A percentile compares a stretch with the other conserved stretches of the same genome.
phyloP scores from a whole-genome alignment of 2,888 invertebrate genomes.

The Hoplodrina blanda region DNA sequence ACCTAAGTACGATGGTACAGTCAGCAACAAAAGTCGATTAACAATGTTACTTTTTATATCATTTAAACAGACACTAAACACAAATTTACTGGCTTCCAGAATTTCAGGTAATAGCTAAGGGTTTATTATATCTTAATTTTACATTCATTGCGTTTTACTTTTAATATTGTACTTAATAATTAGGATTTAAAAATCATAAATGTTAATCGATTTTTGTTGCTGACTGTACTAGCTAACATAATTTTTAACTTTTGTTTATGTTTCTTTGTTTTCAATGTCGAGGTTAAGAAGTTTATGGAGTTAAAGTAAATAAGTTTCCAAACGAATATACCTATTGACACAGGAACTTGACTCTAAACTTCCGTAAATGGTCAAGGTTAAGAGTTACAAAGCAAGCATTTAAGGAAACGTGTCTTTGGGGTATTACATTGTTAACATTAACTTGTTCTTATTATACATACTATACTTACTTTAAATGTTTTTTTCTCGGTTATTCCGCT shows the following conservation, averaged over 20 bases:
- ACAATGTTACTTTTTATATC: too few species aligned
- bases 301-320: slow-evolving; percentile 6
- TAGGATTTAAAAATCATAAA: too few species aligned
- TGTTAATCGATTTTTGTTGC: too few species aligned
- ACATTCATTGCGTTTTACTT: too few species aligned
- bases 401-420: not conserved
- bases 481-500: not conserved
- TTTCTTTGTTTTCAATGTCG: slow-evolving; percentile 5
- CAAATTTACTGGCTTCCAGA: too few species aligned
- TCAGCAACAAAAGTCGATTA: too few species aligned
- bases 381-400: slow-evolving; percentile 4
- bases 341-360: not conserved
- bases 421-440: not conserved
- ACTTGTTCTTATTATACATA: not conserved
- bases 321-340: not conserved
- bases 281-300: slow-evolving; percentile 3
- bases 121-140: too few species aligned
- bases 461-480: too few species aligned
- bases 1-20: not conserved
- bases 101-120: too few species aligned
- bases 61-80: too few species aligned
- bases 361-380: slow-evolving; percentile 31
- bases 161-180: too few species aligned
- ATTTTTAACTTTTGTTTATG: not conserved
- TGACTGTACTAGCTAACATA: too few species aligned